Base-by-base conservation (phyloP, 2,888 invertebrate genomes). In the Hirudinaria manillensis region DNA sequence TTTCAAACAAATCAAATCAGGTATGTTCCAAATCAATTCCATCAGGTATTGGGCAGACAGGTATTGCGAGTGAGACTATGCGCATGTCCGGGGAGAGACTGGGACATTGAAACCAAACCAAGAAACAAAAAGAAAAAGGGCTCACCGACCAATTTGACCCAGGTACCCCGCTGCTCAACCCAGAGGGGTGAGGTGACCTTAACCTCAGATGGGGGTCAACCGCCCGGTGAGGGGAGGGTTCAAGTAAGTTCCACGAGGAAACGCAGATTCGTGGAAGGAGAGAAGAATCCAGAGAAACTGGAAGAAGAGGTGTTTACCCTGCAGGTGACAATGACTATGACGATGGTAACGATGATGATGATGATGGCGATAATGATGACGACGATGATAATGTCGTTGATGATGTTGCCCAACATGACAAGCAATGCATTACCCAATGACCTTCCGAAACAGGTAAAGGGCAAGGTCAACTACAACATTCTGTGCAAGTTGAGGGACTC, bases 31-130 rank as follows among this genome's bases (percentile, higher is more conserved):
- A 24, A 61, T 16, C 61, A 61, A 1, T n/a, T 4, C 45, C 4
- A 45, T 6, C 65, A 73, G 73, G 88, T 91, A 10, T 82, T 89
- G 34, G 92, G 92, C 0, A 87, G 92, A 0, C 88, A 89, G 78
- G 86, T 87, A n/a, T 85, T 92, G 0, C 88, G 89, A n/a, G 90
- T 91, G 0, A 87, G 91, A 68, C 89, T 91, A 21, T 93, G 92
- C 82, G 90, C 91, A 0, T 92, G 92, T 81, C 92, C 91, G 0
- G 90, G 90, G 16, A 86, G 93, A 0, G 92, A 92, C 82, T 88
- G 90, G 80, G 34, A 38, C 19, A 73, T n/a, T 65, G 73, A 73
- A 65, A 36, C 55, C 3, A 61, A 32, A n/a, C 61, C 73, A 32
- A 32, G 21, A 24, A 36, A 34, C n/a, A 73, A 73, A 24, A 56